Conservation (phyloP, 2,888 invertebrate genomes). For the Adelognathus sp. region DNA sequence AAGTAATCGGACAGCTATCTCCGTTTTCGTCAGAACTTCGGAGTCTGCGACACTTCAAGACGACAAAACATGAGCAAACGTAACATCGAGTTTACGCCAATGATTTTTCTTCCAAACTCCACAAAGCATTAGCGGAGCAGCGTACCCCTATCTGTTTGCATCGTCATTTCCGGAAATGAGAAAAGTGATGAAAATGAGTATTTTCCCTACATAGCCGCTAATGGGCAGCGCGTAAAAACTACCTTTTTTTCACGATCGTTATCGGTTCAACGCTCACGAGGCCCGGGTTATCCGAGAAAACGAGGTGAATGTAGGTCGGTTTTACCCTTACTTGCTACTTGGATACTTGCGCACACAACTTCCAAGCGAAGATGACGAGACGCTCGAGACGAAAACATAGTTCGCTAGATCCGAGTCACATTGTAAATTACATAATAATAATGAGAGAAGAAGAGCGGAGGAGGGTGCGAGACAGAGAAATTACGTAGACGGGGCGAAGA, state of each 20-base stretch:
- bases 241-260: slow-evolving; percentile 15
- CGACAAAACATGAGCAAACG: not conserved
- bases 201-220: not conserved
- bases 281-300: not conserved
- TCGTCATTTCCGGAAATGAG: not conserved
- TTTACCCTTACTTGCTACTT: slow-evolving; percentile 5
- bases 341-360: slow-evolving; percentile 2
- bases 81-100: not conserved
- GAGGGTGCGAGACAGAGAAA: not conserved
- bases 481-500: not conserved
- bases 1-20: not conserved
- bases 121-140: not conserved
- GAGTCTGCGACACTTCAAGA: not conserved
- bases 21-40: not conserved
- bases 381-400: not conserved
- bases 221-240: not conserved
- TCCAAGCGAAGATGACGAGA: slow-evolving; percentile 18
- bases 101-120: not conserved
- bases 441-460: slow-evolving; percentile 1
- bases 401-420: slow-evolving; percentile 5
- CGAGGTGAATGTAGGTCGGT: slow-evolving; percentile 28
- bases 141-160: not conserved
- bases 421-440: slow-evolving; percentile 53
- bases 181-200: not conserved
- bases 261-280: slow-evolving; percentile 2